Percentiles rank a stretch among this genome's conserved stretches.
Evolutionary conservation across 2,888 invertebrate genomes (phyloP).

Genomic region (Steromphala cineraria): DNA sequence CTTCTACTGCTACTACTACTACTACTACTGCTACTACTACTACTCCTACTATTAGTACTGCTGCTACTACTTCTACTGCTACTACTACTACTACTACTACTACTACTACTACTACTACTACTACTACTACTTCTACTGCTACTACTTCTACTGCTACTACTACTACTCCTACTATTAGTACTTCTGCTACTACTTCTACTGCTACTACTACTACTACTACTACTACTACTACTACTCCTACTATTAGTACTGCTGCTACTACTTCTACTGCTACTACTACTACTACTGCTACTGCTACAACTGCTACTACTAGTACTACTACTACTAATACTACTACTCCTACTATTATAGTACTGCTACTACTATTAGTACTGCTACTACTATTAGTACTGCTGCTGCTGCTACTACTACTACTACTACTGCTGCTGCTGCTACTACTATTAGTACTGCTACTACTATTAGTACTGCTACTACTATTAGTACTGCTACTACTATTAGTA

Average conservation of each 20-base stretch:
- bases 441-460: background rate
- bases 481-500: background rate
- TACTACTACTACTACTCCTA: constrained; percentile 24
- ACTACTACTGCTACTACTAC: no score
- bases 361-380: constrained; percentile 1
- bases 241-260: constrained; percentile 22
- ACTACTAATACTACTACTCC: constrained; percentile 23
- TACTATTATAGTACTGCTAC: constrained; percentile 18
- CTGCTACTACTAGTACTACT: constrained; percentile 23
- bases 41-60: no score
- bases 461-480: background rate
- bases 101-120: no score
- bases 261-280: constrained; percentile 19
- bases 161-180: no score
- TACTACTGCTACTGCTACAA: constrained; percentile 14
- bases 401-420: background rate
- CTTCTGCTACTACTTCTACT: background rate
- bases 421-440: background rate
- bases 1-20: no score
- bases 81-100: no score
- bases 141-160: no score
- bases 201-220: background rate
- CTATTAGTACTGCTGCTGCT: background rate
- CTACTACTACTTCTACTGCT: no score
- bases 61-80: no score